Evolutionary conservation across 2,888 invertebrate genomes (phyloP), one percentile per base, ranked within the genome.

Genomic region (Cheilosia impressa): DNA sequence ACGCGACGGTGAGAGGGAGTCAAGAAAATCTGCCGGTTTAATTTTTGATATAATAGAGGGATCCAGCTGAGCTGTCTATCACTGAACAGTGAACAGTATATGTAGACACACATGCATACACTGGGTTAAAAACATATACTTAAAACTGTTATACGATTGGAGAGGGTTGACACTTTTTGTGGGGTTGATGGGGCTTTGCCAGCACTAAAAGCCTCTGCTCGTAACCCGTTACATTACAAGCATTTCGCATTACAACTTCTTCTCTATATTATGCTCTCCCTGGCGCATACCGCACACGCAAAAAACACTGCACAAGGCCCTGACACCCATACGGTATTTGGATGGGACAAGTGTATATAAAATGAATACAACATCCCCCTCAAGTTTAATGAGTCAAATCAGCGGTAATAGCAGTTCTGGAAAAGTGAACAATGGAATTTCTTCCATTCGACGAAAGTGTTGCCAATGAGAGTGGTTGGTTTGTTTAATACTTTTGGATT

Each of bases 341-440:
- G 62, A 69, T 72, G 22, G 15, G 22, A 63, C 15, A 47, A 63
- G 55, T 55, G 34, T 57, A 60, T 52, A 66, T 43, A 19, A 27
- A 58, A 65, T 34, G 47, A 53, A 34, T 80, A 73, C 47, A 66
- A 71, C 65, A 80, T 60, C 75, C 84, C 69, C 55, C 47, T 76
- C 22, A 65, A 72, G 57, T 57, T 13, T 65, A 60, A 71, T 41
- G 38, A 69, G 47, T 47, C 69, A 62, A 69, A 34, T 60, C 68
- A 52, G 15, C 19, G 27, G 57, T 15, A 34, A 10, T 24, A 38
- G 62, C 15, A 24, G 2, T 63, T 57, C 63, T 65, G 65, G 75
- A 38, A 50, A 68, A 77, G 19, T 47, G 17, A 15, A 10, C 10
- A 53, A 58, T 17, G 63, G 57, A 65, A 62, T 45, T 43, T 4